Conservation (phyloP, 64 coral and sea anemone genomes). For the Catalaphyllia jardinei region DNA sequence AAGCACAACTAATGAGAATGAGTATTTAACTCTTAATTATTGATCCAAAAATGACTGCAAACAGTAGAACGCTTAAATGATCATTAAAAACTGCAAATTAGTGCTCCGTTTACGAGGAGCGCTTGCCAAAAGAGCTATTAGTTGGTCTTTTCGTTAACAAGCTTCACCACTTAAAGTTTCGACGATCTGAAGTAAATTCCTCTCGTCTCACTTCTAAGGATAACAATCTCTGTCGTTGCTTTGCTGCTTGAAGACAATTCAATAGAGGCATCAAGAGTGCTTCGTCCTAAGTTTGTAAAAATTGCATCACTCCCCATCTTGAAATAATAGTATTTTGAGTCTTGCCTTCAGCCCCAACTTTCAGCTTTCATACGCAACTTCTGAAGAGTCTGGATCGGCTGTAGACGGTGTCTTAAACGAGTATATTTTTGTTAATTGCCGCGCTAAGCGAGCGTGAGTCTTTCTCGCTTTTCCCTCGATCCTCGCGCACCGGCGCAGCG, state of each 20-base stretch:
- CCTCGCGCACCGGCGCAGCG: conserved; percentile 70
- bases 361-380: conserved; percentile 10
- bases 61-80: not conserved
- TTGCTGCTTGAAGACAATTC: not conserved
- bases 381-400: conserved; percentile 42
- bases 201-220: not conserved
- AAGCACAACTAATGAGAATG: not conserved
- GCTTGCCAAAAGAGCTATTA: not conserved
- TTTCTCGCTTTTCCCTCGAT: conserved; percentile 76
- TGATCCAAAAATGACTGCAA: conserved; percentile 7
- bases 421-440: conserved; percentile 51
- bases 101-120: not conserved
- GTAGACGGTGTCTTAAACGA: conserved; percentile 53
- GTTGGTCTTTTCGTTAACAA: conserved; percentile 14
- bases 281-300: not conserved
- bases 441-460: conserved; percentile 67
- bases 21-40: conserved; percentile 37
- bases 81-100: not conserved
- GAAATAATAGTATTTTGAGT: too few species aligned
- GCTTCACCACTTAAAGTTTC: not conserved
- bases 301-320: too few species aligned
- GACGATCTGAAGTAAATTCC: not conserved
- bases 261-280: not conserved
- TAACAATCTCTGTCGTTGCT: not conserved
- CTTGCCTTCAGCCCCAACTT: not conserved